phyloP scores from a whole-genome alignment of 2,113 vertebrate genomes.

The Eretmochelys imbricata region DNA sequence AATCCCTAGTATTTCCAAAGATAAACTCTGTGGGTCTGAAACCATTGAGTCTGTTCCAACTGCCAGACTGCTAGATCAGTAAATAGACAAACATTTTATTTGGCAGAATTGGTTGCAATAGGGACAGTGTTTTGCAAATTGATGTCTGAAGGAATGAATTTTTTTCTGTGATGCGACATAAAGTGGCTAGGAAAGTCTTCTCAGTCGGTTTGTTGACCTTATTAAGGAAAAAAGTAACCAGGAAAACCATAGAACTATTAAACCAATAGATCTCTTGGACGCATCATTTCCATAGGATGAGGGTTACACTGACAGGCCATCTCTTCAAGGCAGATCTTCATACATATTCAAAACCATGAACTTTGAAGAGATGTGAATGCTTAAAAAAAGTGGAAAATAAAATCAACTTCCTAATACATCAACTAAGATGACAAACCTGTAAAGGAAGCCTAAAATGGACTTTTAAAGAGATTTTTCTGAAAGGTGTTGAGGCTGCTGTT shows the following conservation, averaged over 20 bases:
- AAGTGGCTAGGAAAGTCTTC: background rate
- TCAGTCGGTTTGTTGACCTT: background rate
- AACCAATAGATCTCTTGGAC: background rate
- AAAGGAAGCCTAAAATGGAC: background rate
- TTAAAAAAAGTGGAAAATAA: background rate
- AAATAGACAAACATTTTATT: constrained; percentile 35
- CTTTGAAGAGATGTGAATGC: background rate
- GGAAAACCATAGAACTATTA: background rate
- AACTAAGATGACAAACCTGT: background rate
- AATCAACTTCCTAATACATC: background rate
- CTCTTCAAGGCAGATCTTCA: background rate
- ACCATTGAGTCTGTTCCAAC: background rate
- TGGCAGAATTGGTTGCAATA: constrained; percentile 1
- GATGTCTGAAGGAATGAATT: background rate
- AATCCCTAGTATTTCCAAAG: background rate
- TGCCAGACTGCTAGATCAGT: constrained; percentile 6
- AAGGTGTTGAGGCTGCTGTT: background rate
- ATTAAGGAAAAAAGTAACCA: background rate
- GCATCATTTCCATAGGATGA: background rate
- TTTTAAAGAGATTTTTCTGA: background rate
- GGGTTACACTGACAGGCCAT: background rate
- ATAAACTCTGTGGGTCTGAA: background rate
- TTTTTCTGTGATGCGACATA: background rate
- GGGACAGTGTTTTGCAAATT: constrained; percentile 30
- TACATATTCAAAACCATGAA: background rate